A percentile compares a stretch with the other conserved stretches of the same genome.
Evolutionary conservation across 1,140 invertebrate genomes (phyloP).

Genomic region (Diorhabda carinulata): DNA sequence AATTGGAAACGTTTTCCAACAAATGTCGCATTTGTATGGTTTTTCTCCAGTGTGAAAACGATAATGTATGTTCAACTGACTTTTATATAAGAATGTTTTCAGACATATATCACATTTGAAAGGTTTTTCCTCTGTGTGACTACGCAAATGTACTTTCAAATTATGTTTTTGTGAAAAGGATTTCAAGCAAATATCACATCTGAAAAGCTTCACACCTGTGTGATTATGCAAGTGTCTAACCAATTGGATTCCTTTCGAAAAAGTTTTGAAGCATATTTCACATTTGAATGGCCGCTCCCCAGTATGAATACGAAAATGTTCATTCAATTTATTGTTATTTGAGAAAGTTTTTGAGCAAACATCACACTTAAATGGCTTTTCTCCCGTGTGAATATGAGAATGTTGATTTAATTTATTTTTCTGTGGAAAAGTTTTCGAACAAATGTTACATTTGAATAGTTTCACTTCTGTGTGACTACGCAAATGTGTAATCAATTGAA

Average conservation of each 20-base stretch:
- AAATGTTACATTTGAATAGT: neutral
- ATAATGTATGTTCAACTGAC: constrained; percentile 20
- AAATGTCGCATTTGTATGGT: constrained; percentile 20
- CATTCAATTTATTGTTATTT: neutral
- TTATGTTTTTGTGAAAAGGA: constrained; percentile 21
- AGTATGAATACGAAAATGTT: neutral
- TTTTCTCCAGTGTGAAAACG: constrained; percentile 21
- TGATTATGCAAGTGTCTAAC: constrained; percentile 35
- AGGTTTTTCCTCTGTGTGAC: constrained; percentile 19
- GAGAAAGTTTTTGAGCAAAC: neutral
- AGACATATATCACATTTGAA: constrained; percentile 24
- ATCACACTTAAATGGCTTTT: neutral
- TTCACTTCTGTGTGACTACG: too few relatives aligned
- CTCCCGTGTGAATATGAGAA: neutral
- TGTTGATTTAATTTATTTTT: neutral
- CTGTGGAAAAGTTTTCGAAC: neutral
- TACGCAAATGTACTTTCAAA: neutral
- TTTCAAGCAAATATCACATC: constrained; percentile 28
- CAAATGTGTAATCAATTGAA: too few relatives aligned
- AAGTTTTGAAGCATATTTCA: neutral
- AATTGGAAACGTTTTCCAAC: constrained; percentile 19
- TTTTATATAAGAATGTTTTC: constrained; percentile 17
- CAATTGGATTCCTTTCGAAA: neutral
- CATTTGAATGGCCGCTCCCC: neutral
- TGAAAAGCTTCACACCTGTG: constrained; percentile 27